Evolutionary conservation across 2,797 vertebrate genomes (phyloP).

Genomic region (Channallabes apus): DNA sequence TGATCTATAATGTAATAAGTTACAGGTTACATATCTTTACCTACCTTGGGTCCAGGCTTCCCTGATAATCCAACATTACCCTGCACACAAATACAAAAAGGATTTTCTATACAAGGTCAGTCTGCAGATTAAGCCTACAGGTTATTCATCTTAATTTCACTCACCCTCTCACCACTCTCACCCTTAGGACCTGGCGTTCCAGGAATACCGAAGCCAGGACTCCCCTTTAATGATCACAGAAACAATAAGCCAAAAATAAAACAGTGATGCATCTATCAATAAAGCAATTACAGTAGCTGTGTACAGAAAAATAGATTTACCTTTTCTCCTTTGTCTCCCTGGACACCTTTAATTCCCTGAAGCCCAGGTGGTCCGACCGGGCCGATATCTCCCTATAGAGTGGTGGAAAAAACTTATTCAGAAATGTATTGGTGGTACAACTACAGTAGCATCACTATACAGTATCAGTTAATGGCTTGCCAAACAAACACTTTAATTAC

Average conservation of each 20-base stretch:
- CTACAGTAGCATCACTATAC: neutral
- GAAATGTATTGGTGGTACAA: neutral
- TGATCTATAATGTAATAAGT: neutral
- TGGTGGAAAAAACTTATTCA: neutral
- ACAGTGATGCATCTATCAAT: neutral
- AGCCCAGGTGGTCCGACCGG: constrained; percentile 75
- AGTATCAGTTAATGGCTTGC: neutral
- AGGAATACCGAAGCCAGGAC: constrained; percentile 87
- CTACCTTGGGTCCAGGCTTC: constrained; percentile 85
- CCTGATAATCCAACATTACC: constrained; percentile 91
- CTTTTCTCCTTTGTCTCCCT: constrained; percentile 86
- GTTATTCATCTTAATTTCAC: constrained; percentile 33
- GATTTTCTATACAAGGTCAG: neutral
- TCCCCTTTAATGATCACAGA: constrained; percentile 73
- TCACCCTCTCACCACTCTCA: constrained; percentile 86
- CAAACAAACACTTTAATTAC: neutral
- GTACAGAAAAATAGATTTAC: constrained; percentile 60
- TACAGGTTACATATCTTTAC: constrained; percentile 14
- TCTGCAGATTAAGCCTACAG: neutral
- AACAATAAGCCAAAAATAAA: constrained; percentile 15
- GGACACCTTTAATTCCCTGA: constrained; percentile 79
- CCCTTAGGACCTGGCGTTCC: constrained; percentile 85
- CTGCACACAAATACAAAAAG: constrained; percentile 62
- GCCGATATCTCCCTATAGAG: constrained; percentile 80
- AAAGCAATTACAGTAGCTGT: neutral